Percentiles rank a stretch among this genome's conserved stretches.
Evolutionary conservation across 2,797 vertebrate genomes (phyloP).

Genomic region (Etheostoma perlongum): DNA sequence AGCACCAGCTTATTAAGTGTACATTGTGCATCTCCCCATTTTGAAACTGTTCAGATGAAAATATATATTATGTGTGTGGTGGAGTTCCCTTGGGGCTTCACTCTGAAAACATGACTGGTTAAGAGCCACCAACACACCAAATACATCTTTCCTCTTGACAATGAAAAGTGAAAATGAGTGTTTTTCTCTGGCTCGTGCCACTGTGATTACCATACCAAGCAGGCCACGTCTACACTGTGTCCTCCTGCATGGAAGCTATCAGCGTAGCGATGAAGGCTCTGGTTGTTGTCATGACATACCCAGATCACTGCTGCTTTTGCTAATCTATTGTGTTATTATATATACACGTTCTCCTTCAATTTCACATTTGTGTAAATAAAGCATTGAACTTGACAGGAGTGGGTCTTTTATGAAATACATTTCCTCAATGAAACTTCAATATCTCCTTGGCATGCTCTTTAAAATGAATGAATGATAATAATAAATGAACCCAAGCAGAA

Average conservation of each 20-base stretch:
- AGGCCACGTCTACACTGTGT: background rate
- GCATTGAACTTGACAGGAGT: background rate
- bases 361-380: background rate
- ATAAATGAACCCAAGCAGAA: background rate
- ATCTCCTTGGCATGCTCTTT: conserved; percentile 2
- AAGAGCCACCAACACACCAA: background rate
- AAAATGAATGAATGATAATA: conserved; percentile 8
- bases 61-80: background rate
- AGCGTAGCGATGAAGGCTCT: background rate
- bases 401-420: conserved; percentile 9
- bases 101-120: conserved; percentile 11
- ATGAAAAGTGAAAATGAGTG: conserved; percentile 13
- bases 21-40: background rate
- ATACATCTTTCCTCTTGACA: conserved; percentile 7
- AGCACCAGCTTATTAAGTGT: background rate
- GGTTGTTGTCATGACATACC: conserved; percentile 12
- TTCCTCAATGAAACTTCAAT: background rate
- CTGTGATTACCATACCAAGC: conserved; percentile 39
- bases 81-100: background rate
- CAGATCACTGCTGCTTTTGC: conserved; percentile 8
- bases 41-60: conserved; percentile 3
- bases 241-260: background rate
- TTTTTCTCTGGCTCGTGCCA: conserved; percentile 20
- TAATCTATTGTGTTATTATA: background rate
- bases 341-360: background rate